A percentile compares a stretch with the other conserved stretches of the same genome.
Conservation (phyloP, 2,888 invertebrate genomes). For the Cheilosia soror region DNA sequence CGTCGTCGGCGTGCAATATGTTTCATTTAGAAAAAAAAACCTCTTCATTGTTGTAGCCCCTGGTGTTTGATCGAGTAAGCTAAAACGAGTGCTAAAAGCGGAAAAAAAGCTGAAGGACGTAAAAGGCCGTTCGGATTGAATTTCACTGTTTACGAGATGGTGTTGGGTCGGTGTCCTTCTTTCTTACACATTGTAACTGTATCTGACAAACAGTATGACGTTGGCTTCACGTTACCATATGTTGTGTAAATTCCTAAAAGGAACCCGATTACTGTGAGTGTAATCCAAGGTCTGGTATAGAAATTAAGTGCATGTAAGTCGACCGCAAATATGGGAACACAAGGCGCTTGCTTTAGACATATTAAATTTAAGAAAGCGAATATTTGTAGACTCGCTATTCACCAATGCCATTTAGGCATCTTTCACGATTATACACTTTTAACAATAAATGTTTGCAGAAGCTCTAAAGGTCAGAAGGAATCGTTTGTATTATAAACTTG, state of each 20-base stretch:
- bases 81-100: conserved; percentile 18
- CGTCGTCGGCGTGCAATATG: conserved; percentile 55
- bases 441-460: too few relatives aligned
- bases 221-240: conserved; percentile 56
- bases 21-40: conserved; percentile 26
- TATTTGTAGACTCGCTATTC: too few relatives aligned
- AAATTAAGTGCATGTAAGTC: background rate
- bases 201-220: conserved; percentile 55
- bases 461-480: too few relatives aligned
- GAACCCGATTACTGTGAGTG: conserved; percentile 38
- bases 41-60: conserved; percentile 3
- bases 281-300: background rate
- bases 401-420: too few relatives aligned
- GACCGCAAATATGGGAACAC: background rate
- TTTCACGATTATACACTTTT: too few relatives aligned
- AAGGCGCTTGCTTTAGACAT: too few relatives aligned
- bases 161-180: conserved; percentile 74
- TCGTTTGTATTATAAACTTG: too few relatives aligned
- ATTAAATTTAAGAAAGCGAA: too few relatives aligned
- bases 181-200: conserved; percentile 63
- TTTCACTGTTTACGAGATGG: conserved; percentile 70
- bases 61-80: conserved; percentile 22
- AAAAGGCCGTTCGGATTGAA: conserved; percentile 71
- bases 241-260: conserved; percentile 64
- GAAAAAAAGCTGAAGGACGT: conserved; percentile 65